Evolutionary conservation across 2,888 invertebrate species (phyloP), one percentile per base, ranked within the genome.

Genomic region (Frankliniella intonsa): DNA sequence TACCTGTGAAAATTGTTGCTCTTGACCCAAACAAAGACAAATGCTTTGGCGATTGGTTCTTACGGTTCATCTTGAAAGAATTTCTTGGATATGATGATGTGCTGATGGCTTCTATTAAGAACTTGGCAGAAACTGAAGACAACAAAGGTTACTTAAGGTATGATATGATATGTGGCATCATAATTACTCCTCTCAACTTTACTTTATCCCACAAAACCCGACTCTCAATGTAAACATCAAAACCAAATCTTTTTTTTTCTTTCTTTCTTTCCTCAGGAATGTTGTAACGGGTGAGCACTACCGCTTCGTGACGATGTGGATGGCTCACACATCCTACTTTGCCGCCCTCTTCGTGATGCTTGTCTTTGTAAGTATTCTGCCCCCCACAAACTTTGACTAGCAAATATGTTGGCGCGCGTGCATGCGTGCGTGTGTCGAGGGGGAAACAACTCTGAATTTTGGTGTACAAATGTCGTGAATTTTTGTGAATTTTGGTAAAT

Each of bases 271-370:
- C 90, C 90, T 9, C 88, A 96, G 98, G 86, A 99, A 99, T 89
- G 97, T 99, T 80, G 95, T 98, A 82, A 98, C 98, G 19, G 98
- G 99, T 19, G 99, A 99, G 87, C 98, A 99, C 88, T 99, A 97
- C 88, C 94, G 98, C 83, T 99, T 99, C 89, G 98, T 99, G 81
- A 96, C 95, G 85, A 95, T 97, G 94, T 95, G 97, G 94, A 97
- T 97, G 90, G 95, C 97, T 0, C 93, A 97, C 86, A 95, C 95
- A 84, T 97, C 97, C 0, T 99, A 99, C 88, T 91, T 99, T 81
- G 96, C 97, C 14, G 98, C 99, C 0, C 95, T 97, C 87, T 94
- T 97, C 89, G 96, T 99, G 83, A 99, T 99, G 99, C 91, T 99
- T 25, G 92, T 99, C 19, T 99, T 99, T 91, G 99, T 99, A 91